Base-by-base conservation (phyloP, 2,888 invertebrate genomes). In the Heliconius ismenius region DNA sequence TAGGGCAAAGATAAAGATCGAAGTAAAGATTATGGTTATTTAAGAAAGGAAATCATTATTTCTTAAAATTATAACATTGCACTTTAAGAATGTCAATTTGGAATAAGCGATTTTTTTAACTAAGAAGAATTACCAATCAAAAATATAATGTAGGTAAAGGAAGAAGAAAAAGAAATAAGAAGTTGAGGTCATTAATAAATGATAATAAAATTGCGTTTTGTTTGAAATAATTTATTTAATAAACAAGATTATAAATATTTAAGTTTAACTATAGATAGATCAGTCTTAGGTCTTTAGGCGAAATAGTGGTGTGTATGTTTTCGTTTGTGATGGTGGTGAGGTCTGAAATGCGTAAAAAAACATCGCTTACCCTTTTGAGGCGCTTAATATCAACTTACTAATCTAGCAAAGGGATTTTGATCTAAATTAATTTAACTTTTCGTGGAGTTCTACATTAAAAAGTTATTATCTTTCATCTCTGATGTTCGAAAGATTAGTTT, bases 291-390 rank as follows among this genome's bases (percentile, higher is more conserved):
- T 36, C 36, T 39, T 65, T 86, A 92, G 82, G 86, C 85, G 83
- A 89, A 89, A 88, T 92, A 91, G 84, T 88, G 91, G 83, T 88
- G 86, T 83, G 87, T 87, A 89, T 91, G 90, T 86, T 90, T 92
- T 89, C 88, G 86, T 88, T 90, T 91, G 89, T 90, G 89, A 78
- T 89, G 91, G 80, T 87, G 91, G 78, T 88, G 90, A 78, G 86
- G 88, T 90, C 93, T 93, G 93, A 92, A 93, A 93, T 86, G 86
- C 87, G 83, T 82, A 84, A 84, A 84, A n/a, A 84, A 84, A 82
- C 79, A 80, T 86, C 84, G 84, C 88, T 89, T 88, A 89, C 87
- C 86, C 86, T 82, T 68, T 78, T 74, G 76, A 73, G 73, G 58
- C 77, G 63, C n/a, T 58, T 73, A 58, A 36, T 21, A 32, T 58